Percentiles rank a stretch among this genome's conserved stretches.
Conservation (phyloP, 2,113 vertebrate genomes). For the Elanoides forficatus region DNA sequence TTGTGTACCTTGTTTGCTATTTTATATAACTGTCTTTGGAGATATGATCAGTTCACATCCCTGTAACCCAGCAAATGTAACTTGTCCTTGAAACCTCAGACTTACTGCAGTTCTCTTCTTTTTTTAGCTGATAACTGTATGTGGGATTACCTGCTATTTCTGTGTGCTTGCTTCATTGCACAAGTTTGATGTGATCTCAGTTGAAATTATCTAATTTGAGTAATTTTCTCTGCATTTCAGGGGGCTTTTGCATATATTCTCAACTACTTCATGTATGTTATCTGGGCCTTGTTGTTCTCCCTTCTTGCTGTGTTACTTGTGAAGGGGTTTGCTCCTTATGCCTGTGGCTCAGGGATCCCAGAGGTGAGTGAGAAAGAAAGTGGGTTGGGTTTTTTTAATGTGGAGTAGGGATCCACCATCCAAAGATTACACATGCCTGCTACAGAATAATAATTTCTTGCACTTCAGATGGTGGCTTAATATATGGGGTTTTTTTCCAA, state of each 20-base stretch:
- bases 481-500: neutral
- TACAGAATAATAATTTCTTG: neutral
- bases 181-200: neutral
- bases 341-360: constrained; percentile 95
- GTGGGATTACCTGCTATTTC: neutral
- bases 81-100: neutral
- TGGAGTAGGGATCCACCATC: neutral
- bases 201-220: neutral
- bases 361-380: constrained; percentile 78
- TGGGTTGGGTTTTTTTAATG: neutral
- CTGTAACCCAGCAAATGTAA: accelerated
- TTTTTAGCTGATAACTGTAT: neutral
- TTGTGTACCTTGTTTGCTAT: neutral
- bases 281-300: constrained; percentile 92
- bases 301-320: constrained; percentile 90
- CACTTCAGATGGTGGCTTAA: neutral
- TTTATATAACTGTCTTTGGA: neutral
- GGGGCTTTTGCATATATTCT: constrained; percentile 85
- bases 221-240: constrained; percentile 62
- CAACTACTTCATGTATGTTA: constrained; percentile 90
- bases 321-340: constrained; percentile 91
- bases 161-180: neutral
- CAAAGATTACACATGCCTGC: accelerated
- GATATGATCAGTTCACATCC: neutral
- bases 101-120: neutral